These are phyloP conservation scores for Hestina assimilis DNA, from an alignment of 1,140 invertebrate genomes.

Conservation along the genomic window DNA sequence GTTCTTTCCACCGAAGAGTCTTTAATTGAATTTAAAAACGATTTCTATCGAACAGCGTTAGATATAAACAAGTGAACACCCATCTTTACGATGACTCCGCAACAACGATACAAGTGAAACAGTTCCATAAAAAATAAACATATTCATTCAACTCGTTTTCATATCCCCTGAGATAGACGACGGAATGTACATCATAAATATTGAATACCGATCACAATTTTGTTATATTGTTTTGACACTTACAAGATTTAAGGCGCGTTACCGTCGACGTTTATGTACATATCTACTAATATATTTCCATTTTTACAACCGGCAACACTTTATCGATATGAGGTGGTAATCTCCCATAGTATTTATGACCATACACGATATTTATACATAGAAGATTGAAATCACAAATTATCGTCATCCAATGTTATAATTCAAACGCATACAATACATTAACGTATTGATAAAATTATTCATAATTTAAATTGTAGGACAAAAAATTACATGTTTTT, in stretches of 20 bases:
- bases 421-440: no score
- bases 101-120: slow-evolving; percentile 43
- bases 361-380: not conserved
- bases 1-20: no score
- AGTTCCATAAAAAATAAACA: slow-evolving; percentile 45
- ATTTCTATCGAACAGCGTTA: no score
- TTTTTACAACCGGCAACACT: slow-evolving; percentile 1
- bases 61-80: no score
- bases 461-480: no score
- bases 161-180: slow-evolving; percentile 23
- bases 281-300: not conserved
- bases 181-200: slow-evolving; percentile 43
- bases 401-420: no score
- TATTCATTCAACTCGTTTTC: slow-evolving; percentile 52
- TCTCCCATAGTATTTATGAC: not conserved
- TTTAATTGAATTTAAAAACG: no score
- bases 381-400: not conserved
- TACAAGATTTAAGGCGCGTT: slow-evolving; percentile 20
- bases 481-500: no score
- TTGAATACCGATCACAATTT: slow-evolving; percentile 35
- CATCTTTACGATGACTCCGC: no score
- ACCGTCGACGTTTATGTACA: slow-evolving; percentile 13
- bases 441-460: no score
- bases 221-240: slow-evolving; percentile 16
- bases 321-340: not conserved